Evolutionary conservation across 2,888 invertebrate genomes (phyloP).

Genomic region (Notodonta ziczac): DNA sequence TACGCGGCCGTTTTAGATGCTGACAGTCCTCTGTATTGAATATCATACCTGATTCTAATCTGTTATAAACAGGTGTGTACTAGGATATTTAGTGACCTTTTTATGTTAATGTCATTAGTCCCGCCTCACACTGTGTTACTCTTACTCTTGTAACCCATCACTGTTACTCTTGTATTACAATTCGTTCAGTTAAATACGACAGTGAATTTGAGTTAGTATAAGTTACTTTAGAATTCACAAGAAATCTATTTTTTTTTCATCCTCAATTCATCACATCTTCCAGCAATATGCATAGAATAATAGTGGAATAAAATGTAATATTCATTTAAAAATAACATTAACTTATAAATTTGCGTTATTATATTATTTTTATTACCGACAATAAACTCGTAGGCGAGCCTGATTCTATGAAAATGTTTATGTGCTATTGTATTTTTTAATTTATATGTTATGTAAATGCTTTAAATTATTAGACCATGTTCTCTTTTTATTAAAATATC

Average conservation of each 20-base stretch:
- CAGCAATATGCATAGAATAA: conserved; percentile 18
- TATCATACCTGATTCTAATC: no score
- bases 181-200: no score
- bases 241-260: conserved; percentile 3
- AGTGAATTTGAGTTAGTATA: no score
- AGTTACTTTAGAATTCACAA: no score
- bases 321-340: conserved; percentile 28
- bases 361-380: conserved; percentile 37
- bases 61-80: no score
- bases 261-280: conserved; percentile 7
- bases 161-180: no score
- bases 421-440: conserved; percentile 41
- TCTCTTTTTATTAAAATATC: conserved; percentile 22
- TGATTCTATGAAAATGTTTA: conserved; percentile 36
- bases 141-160: no score
- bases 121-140: no score
- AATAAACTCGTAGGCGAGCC: conserved; percentile 38
- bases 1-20: no score
- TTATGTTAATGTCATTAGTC: no score
- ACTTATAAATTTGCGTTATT: conserved; percentile 37
- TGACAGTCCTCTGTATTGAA: no score
- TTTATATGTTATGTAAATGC: conserved; percentile 42
- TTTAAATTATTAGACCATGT: conserved; percentile 28
- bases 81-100: no score
- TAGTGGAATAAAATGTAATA: conserved; percentile 22